Conservation (phyloP, 2,888 invertebrate species). For the Drosophila kambysellisi region DNA sequence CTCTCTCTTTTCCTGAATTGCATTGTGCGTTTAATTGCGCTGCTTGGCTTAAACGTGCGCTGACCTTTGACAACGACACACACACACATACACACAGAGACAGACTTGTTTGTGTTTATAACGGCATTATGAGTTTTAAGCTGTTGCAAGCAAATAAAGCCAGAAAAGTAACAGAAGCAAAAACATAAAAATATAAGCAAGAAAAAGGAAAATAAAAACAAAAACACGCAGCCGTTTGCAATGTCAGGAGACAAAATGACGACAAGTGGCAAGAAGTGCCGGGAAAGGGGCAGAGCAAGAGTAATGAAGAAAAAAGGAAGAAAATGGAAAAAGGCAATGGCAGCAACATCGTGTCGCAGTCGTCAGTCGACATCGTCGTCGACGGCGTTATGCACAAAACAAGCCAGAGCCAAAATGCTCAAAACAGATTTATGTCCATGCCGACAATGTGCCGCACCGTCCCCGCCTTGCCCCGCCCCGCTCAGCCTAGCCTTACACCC, state of each 20-base stretch:
- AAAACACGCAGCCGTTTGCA: slow-evolving; percentile 59
- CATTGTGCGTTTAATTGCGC: slow-evolving; percentile 77
- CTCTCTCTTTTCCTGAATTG: slow-evolving; percentile 41
- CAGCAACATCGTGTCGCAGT: slow-evolving; percentile 50
- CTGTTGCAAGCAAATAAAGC: slow-evolving; percentile 62
- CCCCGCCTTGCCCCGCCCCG: neutral
- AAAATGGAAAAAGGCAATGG: slow-evolving; percentile 29
- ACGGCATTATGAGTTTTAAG: slow-evolving; percentile 79
- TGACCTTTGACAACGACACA: slow-evolving; percentile 73
- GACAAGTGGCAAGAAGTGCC: slow-evolving; percentile 50
- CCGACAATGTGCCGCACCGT: slow-evolving; percentile 18
- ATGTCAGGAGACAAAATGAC: slow-evolving; percentile 77
- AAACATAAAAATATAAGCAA: slow-evolving; percentile 37
- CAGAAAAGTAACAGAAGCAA: slow-evolving; percentile 39
- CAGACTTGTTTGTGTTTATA: slow-evolving; percentile 63
- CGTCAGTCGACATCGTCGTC: slow-evolving; percentile 8
- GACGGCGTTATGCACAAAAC: slow-evolving; percentile 69
- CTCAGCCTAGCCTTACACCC: neutral
- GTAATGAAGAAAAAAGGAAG: slow-evolving; percentile 9
- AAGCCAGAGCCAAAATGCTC: slow-evolving; percentile 67
- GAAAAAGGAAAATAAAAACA: slow-evolving; percentile 12
- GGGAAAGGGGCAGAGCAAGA: neutral
- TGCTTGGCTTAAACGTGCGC: slow-evolving; percentile 80
- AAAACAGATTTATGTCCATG: slow-evolving; percentile 73
- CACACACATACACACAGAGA: slow-evolving; percentile 24